A percentile compares a stretch with the other conserved stretches of the same genome.
phyloP scores from a whole-genome alignment of 2,888 invertebrate species.

The Hirudinaria manillensis region DNA sequence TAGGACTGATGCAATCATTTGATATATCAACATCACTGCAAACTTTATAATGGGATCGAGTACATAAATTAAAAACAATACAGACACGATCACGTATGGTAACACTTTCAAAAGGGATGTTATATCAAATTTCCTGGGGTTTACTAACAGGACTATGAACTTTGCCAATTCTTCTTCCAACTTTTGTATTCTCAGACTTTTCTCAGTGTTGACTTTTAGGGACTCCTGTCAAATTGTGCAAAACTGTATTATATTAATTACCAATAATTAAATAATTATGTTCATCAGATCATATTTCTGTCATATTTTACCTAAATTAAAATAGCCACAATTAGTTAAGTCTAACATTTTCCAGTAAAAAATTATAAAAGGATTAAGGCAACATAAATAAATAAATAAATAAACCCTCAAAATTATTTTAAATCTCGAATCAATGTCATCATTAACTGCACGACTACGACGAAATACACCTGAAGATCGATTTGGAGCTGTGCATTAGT shows the following conservation, averaged over 20 bases:
- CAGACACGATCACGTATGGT: too few species aligned
- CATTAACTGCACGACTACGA: not conserved
- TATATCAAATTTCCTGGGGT: not conserved
- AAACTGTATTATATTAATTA: too few species aligned
- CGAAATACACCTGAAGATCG: conserved; percentile 58
- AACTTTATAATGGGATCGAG: too few species aligned
- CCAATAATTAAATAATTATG: too few species aligned
- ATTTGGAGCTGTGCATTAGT: conserved; percentile 96
- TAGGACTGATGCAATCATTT: too few species aligned
- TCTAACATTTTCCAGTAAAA: not conserved
- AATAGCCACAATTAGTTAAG: not conserved
- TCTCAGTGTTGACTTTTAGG: conserved; percentile 1
- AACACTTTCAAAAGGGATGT: too few species aligned
- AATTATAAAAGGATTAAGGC: not conserved
- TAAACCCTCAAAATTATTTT: not conserved
- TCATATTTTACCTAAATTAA: not conserved
- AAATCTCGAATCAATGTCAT: too few species aligned
- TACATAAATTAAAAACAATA: too few species aligned
- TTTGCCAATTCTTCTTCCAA: not conserved
- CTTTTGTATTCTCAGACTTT: conserved; percentile 12
- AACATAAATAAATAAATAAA: not conserved
- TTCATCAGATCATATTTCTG: too few species aligned
- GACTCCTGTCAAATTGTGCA: not conserved
- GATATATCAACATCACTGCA: too few species aligned
- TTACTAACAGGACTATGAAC: conserved; percentile 6